phyloP scores from a whole-genome alignment of 2,113 vertebrate genomes.

The Callaeas wilsoni region DNA sequence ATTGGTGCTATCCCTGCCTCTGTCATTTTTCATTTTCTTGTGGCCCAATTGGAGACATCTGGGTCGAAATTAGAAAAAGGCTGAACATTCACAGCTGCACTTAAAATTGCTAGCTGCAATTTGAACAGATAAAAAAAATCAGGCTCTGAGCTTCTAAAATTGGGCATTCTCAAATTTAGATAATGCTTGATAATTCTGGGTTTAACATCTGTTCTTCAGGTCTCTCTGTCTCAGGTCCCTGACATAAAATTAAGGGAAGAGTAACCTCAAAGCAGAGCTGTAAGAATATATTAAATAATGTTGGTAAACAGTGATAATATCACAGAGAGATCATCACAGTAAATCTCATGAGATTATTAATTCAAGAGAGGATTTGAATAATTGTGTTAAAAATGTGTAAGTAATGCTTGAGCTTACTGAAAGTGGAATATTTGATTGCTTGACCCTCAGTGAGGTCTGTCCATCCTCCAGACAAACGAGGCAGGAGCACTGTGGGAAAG shows the following conservation, averaged over 20 bases:
- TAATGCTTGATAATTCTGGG: background rate
- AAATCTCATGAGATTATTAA: background rate
- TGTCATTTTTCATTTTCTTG: constrained; percentile 26
- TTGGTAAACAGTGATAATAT: background rate
- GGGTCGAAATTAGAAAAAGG: constrained; percentile 15
- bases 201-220: background rate
- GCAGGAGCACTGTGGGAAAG: background rate
- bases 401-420: background rate
- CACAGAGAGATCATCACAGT: background rate
- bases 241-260: background rate
- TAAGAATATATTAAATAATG: background rate
- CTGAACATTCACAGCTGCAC: constrained; percentile 22
- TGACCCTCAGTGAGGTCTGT: background rate
- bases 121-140: background rate
- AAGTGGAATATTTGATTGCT: background rate
- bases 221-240: background rate
- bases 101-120: background rate
- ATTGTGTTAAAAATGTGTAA: background rate
- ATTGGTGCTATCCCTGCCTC: background rate
- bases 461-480: background rate
- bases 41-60: background rate
- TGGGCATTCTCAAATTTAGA: background rate
- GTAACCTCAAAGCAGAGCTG: background rate
- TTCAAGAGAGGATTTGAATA: background rate
- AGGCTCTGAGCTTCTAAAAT: background rate